Evolutionary conservation across 2,888 invertebrate genomes (phyloP).

Genomic region (Griposia aprilina): DNA sequence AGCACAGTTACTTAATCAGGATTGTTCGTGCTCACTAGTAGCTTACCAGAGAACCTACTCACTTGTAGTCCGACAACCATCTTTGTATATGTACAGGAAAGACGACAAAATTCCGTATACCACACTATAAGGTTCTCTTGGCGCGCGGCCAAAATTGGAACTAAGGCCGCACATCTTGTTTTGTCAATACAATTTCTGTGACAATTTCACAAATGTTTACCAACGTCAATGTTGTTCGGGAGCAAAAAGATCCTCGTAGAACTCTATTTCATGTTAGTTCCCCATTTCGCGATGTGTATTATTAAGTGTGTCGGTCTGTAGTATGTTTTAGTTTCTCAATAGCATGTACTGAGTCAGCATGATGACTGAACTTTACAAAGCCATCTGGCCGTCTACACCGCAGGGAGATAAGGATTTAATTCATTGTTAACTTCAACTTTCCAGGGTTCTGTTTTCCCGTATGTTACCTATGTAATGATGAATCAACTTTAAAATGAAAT

Average conservation of each 20-base stretch:
- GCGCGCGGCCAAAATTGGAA: background rate
- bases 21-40: constrained; percentile 6
- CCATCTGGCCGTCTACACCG: background rate
- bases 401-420: constrained; percentile 6
- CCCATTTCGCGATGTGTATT: background rate
- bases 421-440: background rate
- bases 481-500: background rate
- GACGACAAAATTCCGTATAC: background rate
- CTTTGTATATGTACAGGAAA: background rate
- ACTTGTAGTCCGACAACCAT: background rate
- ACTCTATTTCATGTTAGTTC: background rate
- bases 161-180: background rate
- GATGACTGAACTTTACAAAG: background rate
- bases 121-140: background rate
- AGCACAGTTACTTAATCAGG: constrained; percentile 6
- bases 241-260: background rate
- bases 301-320: no score
- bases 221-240: background rate
- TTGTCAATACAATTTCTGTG: background rate
- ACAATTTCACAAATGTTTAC: background rate
- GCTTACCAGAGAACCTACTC: background rate
- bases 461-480: background rate
- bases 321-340: constrained; percentile 15
- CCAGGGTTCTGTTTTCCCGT: background rate
- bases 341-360: constrained; percentile 33